Evolutionary conservation across 1,140 invertebrate genomes (phyloP).

Genomic region (Hyles vespertilio): DNA sequence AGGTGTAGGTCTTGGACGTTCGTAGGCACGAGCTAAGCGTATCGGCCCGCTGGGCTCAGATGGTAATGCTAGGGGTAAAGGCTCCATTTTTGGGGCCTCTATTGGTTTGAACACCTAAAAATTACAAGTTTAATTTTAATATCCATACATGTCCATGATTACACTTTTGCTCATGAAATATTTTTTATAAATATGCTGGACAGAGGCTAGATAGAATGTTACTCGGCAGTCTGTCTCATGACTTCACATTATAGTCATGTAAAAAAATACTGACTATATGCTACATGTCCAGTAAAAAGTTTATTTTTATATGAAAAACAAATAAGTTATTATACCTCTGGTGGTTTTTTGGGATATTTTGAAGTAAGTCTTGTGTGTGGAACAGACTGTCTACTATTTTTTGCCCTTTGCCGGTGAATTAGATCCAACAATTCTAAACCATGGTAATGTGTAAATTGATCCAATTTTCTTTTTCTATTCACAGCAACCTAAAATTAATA

Average conservation of each 20-base stretch:
- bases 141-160: no score
- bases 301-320: no score
- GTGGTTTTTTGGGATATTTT: constrained; percentile 73
- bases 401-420: constrained; percentile 68
- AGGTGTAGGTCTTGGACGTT: constrained; percentile 80
- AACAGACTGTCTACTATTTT: constrained; percentile 62
- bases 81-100: constrained; percentile 65
- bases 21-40: constrained; percentile 75
- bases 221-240: no score
- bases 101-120: constrained; percentile 68
- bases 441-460: constrained; percentile 87
- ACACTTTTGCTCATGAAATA: no score
- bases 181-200: no score
- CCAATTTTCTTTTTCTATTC: constrained; percentile 91
- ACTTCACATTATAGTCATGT: no score
- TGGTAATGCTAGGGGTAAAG: constrained; percentile 51
- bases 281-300: no score
- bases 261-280: no score
- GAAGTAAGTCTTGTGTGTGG: constrained; percentile 63
- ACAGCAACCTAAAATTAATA: constrained; percentile 78
- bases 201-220: no score
- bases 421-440: constrained; percentile 81
- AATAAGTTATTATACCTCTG: constrained; percentile 48
- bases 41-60: constrained; percentile 51
- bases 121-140: background rate